Evolutionary conservation across 1,140 invertebrate species (phyloP).

Genomic region (Theocolax elegans): DNA sequence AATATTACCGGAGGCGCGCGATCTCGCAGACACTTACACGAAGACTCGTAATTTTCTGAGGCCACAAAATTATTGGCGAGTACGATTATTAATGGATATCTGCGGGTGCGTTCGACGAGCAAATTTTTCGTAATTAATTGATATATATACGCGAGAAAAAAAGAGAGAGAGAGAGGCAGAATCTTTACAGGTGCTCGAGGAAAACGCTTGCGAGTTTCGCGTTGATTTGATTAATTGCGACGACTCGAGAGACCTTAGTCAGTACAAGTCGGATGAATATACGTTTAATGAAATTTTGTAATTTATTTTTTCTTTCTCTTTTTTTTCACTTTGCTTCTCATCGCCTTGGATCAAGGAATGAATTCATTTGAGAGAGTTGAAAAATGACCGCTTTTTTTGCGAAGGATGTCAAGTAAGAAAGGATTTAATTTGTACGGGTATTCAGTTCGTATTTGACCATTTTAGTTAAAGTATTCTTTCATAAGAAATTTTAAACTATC

Average conservation of each 20-base stretch:
- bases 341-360: background rate
- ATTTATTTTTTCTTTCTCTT: background rate
- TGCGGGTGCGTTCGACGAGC: background rate
- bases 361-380: background rate
- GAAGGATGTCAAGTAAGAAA: background rate
- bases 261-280: background rate
- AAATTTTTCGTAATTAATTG: constrained; percentile 32
- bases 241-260: background rate
- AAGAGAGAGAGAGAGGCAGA: too few species aligned
- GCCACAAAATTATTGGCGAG: background rate
- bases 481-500: too few species aligned
- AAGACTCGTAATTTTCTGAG: constrained; percentile 12
- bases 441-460: too few species aligned
- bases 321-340: background rate
- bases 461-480: too few species aligned
- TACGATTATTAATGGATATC: background rate
- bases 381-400: too few species aligned
- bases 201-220: background rate
- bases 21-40: background rate
- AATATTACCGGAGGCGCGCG: constrained; percentile 4
- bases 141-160: too few species aligned
- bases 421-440: too few species aligned
- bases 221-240: constrained; percentile 23
- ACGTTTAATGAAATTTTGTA: constrained; percentile 8
- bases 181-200: too few species aligned